These are phyloP conservation scores for Cebidichthys violaceus DNA, from an alignment of 2,113 vertebrate species.

Conservation along the genomic window DNA sequence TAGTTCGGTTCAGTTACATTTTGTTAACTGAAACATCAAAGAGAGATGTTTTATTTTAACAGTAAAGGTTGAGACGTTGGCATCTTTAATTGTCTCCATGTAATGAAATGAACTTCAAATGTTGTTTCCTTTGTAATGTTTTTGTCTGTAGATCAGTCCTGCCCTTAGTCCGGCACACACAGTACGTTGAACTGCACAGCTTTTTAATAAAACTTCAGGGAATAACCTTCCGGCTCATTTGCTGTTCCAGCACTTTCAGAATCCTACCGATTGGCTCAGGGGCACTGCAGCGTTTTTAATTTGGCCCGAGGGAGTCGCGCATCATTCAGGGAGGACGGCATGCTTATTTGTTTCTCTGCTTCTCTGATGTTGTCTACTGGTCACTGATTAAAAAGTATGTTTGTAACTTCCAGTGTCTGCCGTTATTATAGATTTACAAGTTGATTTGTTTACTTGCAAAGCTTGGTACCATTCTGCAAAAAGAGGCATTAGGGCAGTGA, in stretches of 20 bases:
- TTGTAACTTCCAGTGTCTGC: background rate
- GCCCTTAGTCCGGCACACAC: background rate
- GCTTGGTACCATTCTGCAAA: background rate
- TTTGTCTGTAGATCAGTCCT: background rate
- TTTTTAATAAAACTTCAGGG: slow-evolving; percentile 38
- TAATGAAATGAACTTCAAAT: background rate
- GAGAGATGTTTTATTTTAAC: background rate
- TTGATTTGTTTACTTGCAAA: background rate
- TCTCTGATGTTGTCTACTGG: background rate
- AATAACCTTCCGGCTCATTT: slow-evolving; percentile 7
- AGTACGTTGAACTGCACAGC: background rate
- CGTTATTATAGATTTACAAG: background rate
- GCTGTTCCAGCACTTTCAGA: slow-evolving; percentile 13
- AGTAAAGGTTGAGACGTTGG: background rate
- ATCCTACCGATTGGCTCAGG: background rate
- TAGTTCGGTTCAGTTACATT: background rate
- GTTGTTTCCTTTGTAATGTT: too few species aligned
- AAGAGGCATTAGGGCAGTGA: background rate
- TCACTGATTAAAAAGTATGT: background rate
- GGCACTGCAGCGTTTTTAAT: slow-evolving; percentile 32
- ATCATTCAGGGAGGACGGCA: background rate
- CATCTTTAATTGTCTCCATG: background rate
- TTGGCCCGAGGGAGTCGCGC: slow-evolving; percentile 26
- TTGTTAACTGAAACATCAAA: background rate
- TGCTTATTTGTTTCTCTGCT: slow-evolving; percentile 16